Evolutionary conservation across 2,113 vertebrate species (phyloP), one percentile per base, ranked within the genome.

Genomic region (Tupaia chinensis): DNA sequence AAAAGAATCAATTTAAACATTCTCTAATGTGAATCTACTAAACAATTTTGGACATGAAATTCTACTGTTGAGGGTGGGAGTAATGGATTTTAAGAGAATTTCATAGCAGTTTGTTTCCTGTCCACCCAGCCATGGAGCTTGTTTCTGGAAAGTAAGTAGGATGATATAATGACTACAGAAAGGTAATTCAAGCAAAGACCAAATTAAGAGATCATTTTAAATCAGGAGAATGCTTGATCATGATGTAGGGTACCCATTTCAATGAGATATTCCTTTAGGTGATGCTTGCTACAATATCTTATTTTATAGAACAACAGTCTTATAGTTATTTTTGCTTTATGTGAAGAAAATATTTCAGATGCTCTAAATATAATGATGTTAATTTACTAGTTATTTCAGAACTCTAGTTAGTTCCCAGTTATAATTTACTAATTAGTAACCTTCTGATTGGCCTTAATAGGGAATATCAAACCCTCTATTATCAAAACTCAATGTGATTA

Each of bases 291-390:
- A 9, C 81, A 61, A 80, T 27, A 77, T 61, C 63, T 63, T 84
- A 22, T 11, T 69, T 85, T 32, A n/a, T 54, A 32, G 16, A 14
- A 84, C 3, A 65, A 7, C 1, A 73, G 77, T 1, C 25, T 2
- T 69, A 9, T 60, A 54, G 29, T 72, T 89, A 78, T 27, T 9
- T 61, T n/a, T 90, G 20, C 53, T 81, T 78, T 91, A 70, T 80
- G 54, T 94, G 17, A 92, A 80, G 69, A 94, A 95, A 90, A 80
- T 56, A 82, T 68, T 73, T 10, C 16, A n/a, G 19, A 60, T 80
- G 9, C 19, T 88, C 10, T 58, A 87, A 66, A 23, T 53, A 89
- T 4, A 93, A 7, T 17, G 61, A 3, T 77, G 8, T 78, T 86
- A 85, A 80, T 90, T 85, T 29, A 56, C 32, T 60, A 27, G 3